Evolutionary conservation across 2,113 vertebrate genomes (phyloP).

Genomic region (Tenrec ecaudatus): DNA sequence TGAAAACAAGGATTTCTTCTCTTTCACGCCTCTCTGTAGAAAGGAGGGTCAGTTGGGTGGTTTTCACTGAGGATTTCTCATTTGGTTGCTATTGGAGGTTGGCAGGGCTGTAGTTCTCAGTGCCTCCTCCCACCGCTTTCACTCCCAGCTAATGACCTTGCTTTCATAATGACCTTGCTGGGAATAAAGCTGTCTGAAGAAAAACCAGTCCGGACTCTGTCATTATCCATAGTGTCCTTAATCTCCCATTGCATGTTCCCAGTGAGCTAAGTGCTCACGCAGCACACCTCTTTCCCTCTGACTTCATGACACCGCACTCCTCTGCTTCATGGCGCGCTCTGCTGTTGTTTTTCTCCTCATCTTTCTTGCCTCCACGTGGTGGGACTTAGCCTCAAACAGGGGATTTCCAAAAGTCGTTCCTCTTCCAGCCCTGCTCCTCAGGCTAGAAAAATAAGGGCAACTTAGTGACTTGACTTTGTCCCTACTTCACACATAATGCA

Average conservation of each 20-base stretch:
- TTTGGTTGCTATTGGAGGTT: not conserved
- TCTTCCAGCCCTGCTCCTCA: not conserved
- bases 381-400: not conserved
- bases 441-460: not conserved
- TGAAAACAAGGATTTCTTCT: not conserved
- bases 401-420: conserved; percentile 17
- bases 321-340: not conserved
- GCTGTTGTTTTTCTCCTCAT: not conserved
- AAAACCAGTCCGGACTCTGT: too few relatives aligned
- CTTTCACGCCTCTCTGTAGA: conserved; percentile 7
- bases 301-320: not conserved
- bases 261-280: not conserved
- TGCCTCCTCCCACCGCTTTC: not conserved
- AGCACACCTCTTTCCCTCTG: not conserved
- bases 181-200: too few relatives aligned
- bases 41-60: not conserved
- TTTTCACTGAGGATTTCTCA: conserved; percentile 32
- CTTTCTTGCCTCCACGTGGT: conserved; percentile 32
- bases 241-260: not conserved
- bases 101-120: not conserved
- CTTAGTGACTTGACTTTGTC: not conserved
- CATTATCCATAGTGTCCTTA: not conserved
- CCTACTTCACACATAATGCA: not conserved
- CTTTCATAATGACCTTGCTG: not conserved
- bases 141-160: not conserved